Conservation (phyloP, 2,113 vertebrate species). For the Phoxinus phoxinus region DNA sequence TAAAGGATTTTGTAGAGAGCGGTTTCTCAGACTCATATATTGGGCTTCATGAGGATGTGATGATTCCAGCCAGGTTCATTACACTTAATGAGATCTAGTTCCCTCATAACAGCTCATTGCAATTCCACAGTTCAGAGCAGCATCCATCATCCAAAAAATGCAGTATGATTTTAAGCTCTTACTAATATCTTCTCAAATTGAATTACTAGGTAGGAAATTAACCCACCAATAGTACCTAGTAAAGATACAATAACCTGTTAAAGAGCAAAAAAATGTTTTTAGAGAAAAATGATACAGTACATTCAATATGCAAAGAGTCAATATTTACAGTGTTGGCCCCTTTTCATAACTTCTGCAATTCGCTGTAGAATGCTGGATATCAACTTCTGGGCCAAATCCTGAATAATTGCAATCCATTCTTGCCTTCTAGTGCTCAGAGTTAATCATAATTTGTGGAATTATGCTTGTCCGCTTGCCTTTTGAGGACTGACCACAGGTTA, state of each 20-base stretch:
- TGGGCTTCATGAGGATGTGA: slow-evolving; percentile 44
- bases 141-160: not conserved
- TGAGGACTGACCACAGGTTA: too few relatives aligned
- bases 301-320: too few relatives aligned
- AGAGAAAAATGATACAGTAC: too few relatives aligned
- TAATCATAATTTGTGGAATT: too few relatives aligned
- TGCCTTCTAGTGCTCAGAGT: too few relatives aligned
- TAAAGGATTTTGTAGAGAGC: not conserved
- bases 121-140: not conserved
- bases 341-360: too few relatives aligned
- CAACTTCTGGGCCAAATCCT: too few relatives aligned
- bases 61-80: slow-evolving; percentile 32
- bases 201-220: not conserved
- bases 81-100: not conserved
- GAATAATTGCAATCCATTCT: too few relatives aligned
- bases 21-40: not conserved
- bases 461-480: too few relatives aligned
- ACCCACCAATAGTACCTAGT: not conserved
- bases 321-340: too few relatives aligned
- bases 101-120: not conserved
- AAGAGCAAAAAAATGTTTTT: not conserved
- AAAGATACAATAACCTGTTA: not conserved
- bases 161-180: not conserved
- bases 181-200: not conserved
- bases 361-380: too few relatives aligned